A percentile compares a stretch with the other conserved stretches of the same genome.
These are phyloP conservation scores for Reticulitermes speratus DNA, from an alignment of 1,140 invertebrate species.

Conservation along the genomic window DNA sequence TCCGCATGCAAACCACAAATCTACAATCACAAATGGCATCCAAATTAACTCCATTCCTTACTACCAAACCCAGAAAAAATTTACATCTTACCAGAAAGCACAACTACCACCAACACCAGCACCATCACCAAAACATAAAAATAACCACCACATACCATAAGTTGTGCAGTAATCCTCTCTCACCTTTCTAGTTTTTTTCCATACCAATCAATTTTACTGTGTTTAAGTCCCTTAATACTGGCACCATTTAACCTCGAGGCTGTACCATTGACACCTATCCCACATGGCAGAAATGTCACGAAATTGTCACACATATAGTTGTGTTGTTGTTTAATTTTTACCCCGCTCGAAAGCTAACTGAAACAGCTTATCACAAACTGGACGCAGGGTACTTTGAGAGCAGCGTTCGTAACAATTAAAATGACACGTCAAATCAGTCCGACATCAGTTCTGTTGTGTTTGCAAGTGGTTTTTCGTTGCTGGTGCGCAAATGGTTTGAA, in stretches of 20 bases:
- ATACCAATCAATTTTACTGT: neutral
- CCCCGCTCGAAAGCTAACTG: neutral
- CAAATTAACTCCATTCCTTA: too few species aligned
- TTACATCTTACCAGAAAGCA: too few species aligned
- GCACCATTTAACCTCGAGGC: neutral
- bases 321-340: neutral
- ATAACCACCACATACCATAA: neutral
- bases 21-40: too few species aligned
- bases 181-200: neutral
- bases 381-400: neutral
- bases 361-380: neutral
- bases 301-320: neutral
- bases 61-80: too few species aligned
- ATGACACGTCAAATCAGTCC: neutral
- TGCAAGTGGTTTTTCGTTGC: too few species aligned
- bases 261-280: neutral
- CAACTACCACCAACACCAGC: too few species aligned
- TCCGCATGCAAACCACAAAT: too few species aligned
- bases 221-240: neutral
- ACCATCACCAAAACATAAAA: neutral
- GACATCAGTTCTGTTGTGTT: constrained; percentile 3
- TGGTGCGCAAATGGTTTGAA: neutral
- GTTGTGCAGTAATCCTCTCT: neutral
- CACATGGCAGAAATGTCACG: neutral
- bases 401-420: neutral